These are phyloP conservation scores for Elymnias hypermnestra DNA, from an alignment of 1,140 invertebrate species.

Conservation along the genomic window DNA sequence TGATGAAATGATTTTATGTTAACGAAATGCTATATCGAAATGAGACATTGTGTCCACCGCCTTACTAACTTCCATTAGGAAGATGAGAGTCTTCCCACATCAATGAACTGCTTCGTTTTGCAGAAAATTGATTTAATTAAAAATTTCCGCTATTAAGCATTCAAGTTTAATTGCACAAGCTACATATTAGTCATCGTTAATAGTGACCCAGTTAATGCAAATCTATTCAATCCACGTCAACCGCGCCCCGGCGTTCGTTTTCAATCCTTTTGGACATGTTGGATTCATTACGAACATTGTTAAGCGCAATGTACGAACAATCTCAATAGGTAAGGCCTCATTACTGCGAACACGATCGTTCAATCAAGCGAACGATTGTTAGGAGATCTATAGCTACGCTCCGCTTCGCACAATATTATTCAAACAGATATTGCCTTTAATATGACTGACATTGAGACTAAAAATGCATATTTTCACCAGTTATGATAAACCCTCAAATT, in stretches of 20 bases:
- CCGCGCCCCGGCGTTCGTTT: slow-evolving; percentile 25
- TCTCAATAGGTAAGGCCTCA: slow-evolving; percentile 37
- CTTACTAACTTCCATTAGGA: no score
- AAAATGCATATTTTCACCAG: no score
- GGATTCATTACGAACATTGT: slow-evolving; percentile 52
- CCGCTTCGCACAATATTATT: slow-evolving; percentile 57
- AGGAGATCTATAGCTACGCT: slow-evolving; percentile 52
- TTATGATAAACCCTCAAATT: no score
- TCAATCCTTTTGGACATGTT: slow-evolving; percentile 38
- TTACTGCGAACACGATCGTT: slow-evolving; percentile 44
- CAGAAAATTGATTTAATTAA: no score
- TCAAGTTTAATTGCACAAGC: no score
- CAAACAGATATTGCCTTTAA: slow-evolving; percentile 44
- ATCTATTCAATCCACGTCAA: slow-evolving; percentile 26
- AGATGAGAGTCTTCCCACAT: no score
- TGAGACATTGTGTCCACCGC: no score
- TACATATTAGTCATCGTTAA: slow-evolving; percentile 3
- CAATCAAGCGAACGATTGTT: slow-evolving; percentile 49
- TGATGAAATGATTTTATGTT: no score
- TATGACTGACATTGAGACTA: slow-evolving; percentile 23
- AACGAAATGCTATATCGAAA: no score
- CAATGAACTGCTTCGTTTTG: no score
- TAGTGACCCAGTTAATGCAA: slow-evolving; percentile 16
- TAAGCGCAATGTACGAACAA: slow-evolving; percentile 40
- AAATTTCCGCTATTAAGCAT: no score